Percentiles rank a stretch among this genome's conserved stretches.
Evolutionary conservation across 2,113 vertebrate genomes (phyloP).

Genomic region (Bos javanicus): DNA sequence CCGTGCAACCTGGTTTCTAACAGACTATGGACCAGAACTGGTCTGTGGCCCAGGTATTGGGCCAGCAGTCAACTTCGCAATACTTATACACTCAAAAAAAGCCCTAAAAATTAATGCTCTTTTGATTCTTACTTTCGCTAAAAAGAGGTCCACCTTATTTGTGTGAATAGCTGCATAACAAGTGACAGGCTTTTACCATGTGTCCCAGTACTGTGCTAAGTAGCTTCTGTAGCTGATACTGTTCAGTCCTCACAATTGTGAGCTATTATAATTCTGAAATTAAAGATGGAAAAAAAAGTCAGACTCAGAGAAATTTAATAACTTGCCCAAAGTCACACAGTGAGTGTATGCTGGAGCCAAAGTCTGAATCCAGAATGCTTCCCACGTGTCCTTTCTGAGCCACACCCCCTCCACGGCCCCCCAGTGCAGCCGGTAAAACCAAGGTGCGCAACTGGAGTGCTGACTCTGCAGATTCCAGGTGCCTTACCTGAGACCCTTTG

Average conservation of each 20-base stretch:
- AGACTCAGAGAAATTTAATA: neutral
- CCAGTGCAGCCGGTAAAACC: neutral
- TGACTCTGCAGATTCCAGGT: neutral
- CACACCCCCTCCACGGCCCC: accelerated
- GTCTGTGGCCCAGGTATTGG: neutral
- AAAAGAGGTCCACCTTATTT: neutral
- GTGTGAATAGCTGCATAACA: neutral
- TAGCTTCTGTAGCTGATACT: neutral
- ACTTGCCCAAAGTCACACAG: neutral
- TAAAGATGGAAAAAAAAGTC: neutral
- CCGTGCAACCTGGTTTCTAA: neutral
- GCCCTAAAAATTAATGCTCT: neutral
- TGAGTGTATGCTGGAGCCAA: neutral
- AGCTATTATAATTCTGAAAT: neutral
- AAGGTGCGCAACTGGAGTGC: accelerated
- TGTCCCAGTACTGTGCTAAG: neutral
- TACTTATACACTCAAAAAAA: neutral
- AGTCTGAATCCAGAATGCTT: neutral
- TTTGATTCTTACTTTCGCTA: neutral
- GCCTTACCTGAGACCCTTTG: neutral
- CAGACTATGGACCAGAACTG: neutral
- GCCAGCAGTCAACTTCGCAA: neutral
- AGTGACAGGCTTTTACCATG: neutral
- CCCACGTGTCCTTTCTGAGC: neutral
- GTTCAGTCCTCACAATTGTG: neutral